These are phyloP conservation scores for Hephaestus fuliginosus DNA, from an alignment of 2,797 vertebrate species.

Conservation along the genomic window DNA sequence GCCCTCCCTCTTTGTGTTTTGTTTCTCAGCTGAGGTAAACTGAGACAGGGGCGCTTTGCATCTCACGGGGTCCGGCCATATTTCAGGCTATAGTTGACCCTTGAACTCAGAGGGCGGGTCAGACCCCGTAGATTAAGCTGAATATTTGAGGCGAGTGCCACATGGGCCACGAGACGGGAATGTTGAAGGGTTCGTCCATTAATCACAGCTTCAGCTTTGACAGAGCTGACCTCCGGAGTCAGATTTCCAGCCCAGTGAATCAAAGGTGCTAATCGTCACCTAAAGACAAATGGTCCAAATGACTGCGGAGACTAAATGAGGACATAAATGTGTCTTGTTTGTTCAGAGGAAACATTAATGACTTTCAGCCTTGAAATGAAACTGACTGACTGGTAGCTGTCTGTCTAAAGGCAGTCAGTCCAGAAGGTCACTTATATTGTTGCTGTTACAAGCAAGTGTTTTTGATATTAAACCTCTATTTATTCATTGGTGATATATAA, in stretches of 20 bases:
- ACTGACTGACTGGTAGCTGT: neutral
- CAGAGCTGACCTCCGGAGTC: slow-evolving; percentile 60
- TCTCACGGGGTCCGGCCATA: slow-evolving; percentile 67
- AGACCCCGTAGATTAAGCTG: slow-evolving; percentile 68
- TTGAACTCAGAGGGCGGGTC: slow-evolving; percentile 71
- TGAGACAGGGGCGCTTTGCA: slow-evolving; percentile 49
- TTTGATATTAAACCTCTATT: neutral
- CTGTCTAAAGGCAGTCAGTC: neutral
- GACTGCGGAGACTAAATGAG: slow-evolving; percentile 27
- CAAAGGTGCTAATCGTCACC: slow-evolving; percentile 53
- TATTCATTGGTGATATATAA: neutral
- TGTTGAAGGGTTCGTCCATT: slow-evolving; percentile 64
- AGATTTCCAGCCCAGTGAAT: slow-evolving; percentile 51
- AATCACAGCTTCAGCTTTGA: slow-evolving; percentile 75
- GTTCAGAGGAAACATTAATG: neutral
- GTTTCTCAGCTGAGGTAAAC: slow-evolving; percentile 65
- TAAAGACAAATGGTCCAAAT: slow-evolving; percentile 46
- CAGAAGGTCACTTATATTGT: neutral
- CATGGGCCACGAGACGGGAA: slow-evolving; percentile 62
- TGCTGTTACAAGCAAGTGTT: neutral
- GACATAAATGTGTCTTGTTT: slow-evolving; percentile 22
- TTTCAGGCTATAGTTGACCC: slow-evolving; percentile 81
- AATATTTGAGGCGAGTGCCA: slow-evolving; percentile 69
- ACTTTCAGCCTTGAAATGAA: neutral
- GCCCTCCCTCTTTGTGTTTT: slow-evolving; percentile 47